Evolutionary conservation across 2,797 vertebrate species (phyloP).

Genomic region (Mus caroli): DNA sequence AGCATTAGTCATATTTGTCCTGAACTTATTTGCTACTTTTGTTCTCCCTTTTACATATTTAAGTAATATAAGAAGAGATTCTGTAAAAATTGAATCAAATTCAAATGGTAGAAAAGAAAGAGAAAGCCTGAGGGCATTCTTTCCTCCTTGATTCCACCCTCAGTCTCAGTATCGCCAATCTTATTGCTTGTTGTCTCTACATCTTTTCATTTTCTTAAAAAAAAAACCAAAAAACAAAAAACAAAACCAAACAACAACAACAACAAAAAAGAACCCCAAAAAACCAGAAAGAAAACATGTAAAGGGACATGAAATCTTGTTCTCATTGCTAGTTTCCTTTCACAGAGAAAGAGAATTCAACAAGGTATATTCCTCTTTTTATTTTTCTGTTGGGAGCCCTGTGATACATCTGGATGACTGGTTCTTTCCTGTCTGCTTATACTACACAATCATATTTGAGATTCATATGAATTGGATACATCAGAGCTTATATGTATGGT

Average conservation of each 20-base stretch:
- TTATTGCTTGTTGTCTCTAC: neutral
- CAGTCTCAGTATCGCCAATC: neutral
- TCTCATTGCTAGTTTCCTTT: neutral
- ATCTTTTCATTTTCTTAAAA: neutral
- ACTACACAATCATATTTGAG: neutral
- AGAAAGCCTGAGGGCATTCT: neutral
- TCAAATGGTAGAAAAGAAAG: neutral
- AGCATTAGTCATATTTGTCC: neutral
- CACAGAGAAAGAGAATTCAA: neutral
- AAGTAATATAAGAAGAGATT: neutral
- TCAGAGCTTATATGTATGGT: neutral
- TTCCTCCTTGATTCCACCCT: neutral
- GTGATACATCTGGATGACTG: neutral
- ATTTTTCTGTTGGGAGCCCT: too few species aligned
- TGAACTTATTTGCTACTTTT: neutral
- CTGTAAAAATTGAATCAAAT: neutral
- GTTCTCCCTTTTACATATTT: conserved; percentile 20
- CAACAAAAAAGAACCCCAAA: too few species aligned
- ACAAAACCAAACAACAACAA: too few species aligned
- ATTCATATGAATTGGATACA: neutral
- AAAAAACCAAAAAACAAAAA: neutral
- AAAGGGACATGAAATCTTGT: neutral
- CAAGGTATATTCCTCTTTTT: neutral
- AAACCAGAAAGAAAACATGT: too few species aligned
- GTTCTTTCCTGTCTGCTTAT: neutral